These are phyloP conservation scores for Monomorium pharaonis DNA, from an alignment of 1,140 invertebrate genomes.

Conservation along the genomic window DNA sequence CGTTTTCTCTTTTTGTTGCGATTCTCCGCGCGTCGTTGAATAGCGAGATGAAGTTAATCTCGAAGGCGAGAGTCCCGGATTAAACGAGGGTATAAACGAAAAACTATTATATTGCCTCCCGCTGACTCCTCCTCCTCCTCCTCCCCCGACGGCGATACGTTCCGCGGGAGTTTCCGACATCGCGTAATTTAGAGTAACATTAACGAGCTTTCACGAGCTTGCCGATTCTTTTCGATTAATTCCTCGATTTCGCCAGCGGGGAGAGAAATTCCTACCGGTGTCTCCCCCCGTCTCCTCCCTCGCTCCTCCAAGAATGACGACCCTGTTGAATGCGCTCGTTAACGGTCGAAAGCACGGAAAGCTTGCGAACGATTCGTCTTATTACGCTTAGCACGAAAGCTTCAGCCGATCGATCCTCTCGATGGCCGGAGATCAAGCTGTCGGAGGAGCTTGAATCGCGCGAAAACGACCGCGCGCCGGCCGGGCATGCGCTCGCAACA, in stretches of 20 bases:
- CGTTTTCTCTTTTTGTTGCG: no score
- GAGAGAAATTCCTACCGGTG: not conserved
- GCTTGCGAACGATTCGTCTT: not conserved
- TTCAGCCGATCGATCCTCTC: no score
- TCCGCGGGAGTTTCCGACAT: no score
- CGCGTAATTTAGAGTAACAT: no score
- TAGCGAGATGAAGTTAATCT: not conserved
- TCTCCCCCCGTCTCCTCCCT: not conserved
- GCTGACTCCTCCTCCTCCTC: no score
- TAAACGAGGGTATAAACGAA: no score
- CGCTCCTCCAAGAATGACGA: conserved; percentile 11
- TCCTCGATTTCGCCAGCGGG: not conserved
- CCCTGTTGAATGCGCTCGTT: conserved; percentile 48
- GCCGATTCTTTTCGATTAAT: not conserved
- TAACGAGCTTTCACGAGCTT: not conserved
- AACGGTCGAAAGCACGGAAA: conserved; percentile 22
- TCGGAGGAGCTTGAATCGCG: not conserved
- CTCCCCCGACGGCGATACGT: no score
- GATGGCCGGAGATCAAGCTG: conserved; percentile 2
- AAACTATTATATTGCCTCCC: no score
- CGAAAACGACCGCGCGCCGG: not conserved
- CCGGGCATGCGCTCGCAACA: not conserved
- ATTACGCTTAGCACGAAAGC: no score
- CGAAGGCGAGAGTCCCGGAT: no score
- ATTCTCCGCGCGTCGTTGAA: not conserved